Percentiles rank a stretch among this genome's conserved stretches.
These are phyloP conservation scores for Polyergus mexicanus DNA, from an alignment of 1,140 invertebrate species.

Conservation along the genomic window DNA sequence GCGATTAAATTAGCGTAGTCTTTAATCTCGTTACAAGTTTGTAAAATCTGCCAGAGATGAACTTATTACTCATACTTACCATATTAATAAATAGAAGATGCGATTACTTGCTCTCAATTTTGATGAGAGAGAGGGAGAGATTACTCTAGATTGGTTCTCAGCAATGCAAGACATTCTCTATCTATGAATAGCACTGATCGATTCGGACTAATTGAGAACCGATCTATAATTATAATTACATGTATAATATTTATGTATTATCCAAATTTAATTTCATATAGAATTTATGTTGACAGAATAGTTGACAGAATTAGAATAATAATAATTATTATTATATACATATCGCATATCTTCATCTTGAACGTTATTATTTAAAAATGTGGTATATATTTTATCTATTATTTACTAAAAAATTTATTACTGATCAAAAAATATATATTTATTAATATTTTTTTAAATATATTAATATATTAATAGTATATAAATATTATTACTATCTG, in stretches of 20 bases:
- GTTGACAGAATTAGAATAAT: not conserved
- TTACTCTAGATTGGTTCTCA: not conserved
- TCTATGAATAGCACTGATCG: not conserved
- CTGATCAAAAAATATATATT: not conserved
- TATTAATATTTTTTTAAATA: slow-evolving; percentile 1
- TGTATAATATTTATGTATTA: slow-evolving; percentile 4
- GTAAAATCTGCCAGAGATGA: not conserved
- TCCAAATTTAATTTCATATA: not conserved
- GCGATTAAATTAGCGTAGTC: slow-evolving; percentile 13
- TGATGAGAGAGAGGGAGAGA: too few relatives aligned
- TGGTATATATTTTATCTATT: too few relatives aligned
- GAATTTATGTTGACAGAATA: too few relatives aligned
- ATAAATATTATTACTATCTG: not conserved
- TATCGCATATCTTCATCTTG: not conserved
- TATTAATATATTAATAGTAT: not conserved
- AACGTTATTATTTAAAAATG: not conserved
- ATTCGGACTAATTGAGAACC: slow-evolving; percentile 24
- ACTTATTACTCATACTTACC: not conserved
- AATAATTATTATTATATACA: not conserved
- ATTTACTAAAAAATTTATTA: too few relatives aligned
- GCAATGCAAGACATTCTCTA: not conserved
- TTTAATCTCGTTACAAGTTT: not conserved
- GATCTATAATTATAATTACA: slow-evolving; percentile 42
- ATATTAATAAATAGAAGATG: not conserved
- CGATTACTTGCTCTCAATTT: not conserved